phyloP scores from a whole-genome alignment of 2,797 vertebrate species.

The Spinus pinus region DNA sequence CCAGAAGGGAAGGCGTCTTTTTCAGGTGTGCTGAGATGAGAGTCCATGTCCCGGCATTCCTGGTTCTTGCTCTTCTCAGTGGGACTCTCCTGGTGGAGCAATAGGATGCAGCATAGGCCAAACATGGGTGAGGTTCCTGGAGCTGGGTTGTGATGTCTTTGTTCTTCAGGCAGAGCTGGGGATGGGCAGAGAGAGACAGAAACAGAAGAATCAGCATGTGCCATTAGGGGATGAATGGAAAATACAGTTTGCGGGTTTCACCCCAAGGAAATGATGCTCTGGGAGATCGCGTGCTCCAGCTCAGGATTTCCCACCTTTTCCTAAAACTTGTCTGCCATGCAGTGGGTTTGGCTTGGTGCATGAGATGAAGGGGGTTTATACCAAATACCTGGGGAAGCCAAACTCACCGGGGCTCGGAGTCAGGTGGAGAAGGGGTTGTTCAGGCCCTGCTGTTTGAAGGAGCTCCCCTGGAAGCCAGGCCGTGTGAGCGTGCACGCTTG shows the following conservation, averaged over 20 bases:
- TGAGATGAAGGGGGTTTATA: not conserved
- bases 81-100: not conserved
- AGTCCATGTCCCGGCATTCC: not conserved
- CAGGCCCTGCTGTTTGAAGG: not conserved
- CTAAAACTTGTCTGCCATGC: not conserved
- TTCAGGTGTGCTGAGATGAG: not conserved
- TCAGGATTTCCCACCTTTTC: not conserved
- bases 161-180: conserved; percentile 46
- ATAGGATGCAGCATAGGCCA: not conserved
- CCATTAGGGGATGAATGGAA: not conserved
- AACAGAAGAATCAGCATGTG: not conserved
- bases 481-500: rapidly evolving
- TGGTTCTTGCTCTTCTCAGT: not conserved
- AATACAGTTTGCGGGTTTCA: not conserved
- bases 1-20: not conserved
- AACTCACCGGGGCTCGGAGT: rapidly evolving
- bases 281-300: rapidly evolving
- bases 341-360: not conserved
- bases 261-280: not conserved
- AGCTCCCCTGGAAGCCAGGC: not conserved
- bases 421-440: not conserved
- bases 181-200: conserved; percentile 25
- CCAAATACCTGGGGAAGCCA: not conserved
- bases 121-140: conserved; percentile 17
- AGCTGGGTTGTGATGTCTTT: conserved; percentile 50